Conservation (phyloP, 1,140 invertebrate species). For the Oryctes rhinoceros region DNA sequence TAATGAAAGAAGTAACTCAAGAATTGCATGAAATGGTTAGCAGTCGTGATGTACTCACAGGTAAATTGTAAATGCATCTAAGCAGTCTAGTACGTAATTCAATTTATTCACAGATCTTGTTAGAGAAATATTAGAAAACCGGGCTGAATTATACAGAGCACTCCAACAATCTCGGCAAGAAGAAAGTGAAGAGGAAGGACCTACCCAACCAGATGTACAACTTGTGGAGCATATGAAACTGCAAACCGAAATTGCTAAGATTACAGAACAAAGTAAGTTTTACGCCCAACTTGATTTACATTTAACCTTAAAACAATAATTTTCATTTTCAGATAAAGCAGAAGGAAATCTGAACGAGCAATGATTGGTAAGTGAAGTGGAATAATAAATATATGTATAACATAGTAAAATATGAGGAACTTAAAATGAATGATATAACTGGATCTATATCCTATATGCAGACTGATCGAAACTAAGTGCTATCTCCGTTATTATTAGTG, state of each 20-base stretch:
- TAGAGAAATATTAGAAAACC: slow-evolving; percentile 75
- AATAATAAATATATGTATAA: no score
- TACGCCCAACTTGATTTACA: no score
- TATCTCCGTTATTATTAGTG: no score
- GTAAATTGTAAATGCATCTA: slow-evolving; percentile 58
- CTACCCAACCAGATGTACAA: slow-evolving; percentile 54
- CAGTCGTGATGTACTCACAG: slow-evolving; percentile 79
- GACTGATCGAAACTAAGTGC: no score
- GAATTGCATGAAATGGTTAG: slow-evolving; percentile 82
- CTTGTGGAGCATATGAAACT: slow-evolving; percentile 56
- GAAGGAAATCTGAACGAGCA: neutral
- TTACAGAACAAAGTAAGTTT: slow-evolving; percentile 25
- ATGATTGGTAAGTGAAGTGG: neutral
- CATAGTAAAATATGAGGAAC: no score
- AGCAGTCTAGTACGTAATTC: neutral
- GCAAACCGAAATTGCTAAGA: slow-evolving; percentile 54
- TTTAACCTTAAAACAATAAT: neutral
- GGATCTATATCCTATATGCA: no score
- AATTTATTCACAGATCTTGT: slow-evolving; percentile 69
- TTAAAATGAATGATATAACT: no score
- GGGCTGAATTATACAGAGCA: slow-evolving; percentile 68
- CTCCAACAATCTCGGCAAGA: slow-evolving; percentile 60
- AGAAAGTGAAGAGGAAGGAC: slow-evolving; percentile 49
- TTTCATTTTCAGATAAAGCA: neutral
- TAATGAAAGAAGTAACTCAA: slow-evolving; percentile 80